phyloP scores from a whole-genome alignment of 1,140 invertebrate species.

The Pemphigus obesinymphae region DNA sequence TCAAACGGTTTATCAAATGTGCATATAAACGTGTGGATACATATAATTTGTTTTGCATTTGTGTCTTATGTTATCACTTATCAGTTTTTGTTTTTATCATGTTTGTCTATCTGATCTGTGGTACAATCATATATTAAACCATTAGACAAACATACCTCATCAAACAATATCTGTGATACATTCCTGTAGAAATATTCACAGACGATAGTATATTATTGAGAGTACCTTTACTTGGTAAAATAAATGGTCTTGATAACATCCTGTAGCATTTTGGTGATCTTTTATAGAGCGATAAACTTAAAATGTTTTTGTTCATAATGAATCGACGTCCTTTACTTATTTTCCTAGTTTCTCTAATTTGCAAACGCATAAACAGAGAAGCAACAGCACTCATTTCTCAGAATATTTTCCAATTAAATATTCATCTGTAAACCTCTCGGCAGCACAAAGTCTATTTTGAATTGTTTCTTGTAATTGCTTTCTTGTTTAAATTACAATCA shows the following conservation, averaged over 20 bases:
- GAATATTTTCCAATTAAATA: background rate
- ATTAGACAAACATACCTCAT: background rate
- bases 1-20: too few relatives aligned
- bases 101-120: too few relatives aligned
- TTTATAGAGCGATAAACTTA: background rate
- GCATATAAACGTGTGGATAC: too few relatives aligned
- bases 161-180: background rate
- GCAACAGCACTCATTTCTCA: background rate
- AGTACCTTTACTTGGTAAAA: background rate
- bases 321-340: background rate
- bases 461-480: background rate
- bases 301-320: background rate
- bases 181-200: background rate
- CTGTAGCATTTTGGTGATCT: background rate
- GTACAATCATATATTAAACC: background rate
- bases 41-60: too few relatives aligned
- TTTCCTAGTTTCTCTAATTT: background rate
- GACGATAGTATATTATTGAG: background rate
- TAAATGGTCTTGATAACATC: background rate
- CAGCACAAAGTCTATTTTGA: background rate
- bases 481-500: background rate
- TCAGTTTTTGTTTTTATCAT: too few relatives aligned
- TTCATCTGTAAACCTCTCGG: background rate
- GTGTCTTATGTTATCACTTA: too few relatives aligned
- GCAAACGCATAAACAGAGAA: background rate